Conservation (phyloP, 2,797 vertebrate genomes). For the Chelon auratus region DNA sequence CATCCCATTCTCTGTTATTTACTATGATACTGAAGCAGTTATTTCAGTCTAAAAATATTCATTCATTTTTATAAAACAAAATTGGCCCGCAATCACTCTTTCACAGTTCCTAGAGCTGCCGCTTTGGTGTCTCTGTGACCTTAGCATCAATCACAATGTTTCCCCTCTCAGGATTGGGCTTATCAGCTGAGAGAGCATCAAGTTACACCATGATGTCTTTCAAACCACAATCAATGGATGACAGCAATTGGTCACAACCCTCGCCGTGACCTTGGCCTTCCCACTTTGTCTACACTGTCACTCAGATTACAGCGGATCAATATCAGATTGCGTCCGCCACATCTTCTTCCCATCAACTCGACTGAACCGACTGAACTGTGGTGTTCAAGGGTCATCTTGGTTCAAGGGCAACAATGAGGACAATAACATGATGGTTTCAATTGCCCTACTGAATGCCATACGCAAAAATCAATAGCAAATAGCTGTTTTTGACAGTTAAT, state of each 20-base stretch:
- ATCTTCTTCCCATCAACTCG: slow-evolving; percentile 29
- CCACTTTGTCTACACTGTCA: slow-evolving; percentile 51
- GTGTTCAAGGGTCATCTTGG: not conserved
- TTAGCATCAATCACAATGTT: slow-evolving; percentile 21
- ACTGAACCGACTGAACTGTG: slow-evolving; percentile 15
- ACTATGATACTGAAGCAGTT: too few relatives aligned
- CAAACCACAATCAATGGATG: slow-evolving; percentile 65
- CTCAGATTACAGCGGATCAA: slow-evolving; percentile 57
- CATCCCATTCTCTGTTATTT: too few relatives aligned
- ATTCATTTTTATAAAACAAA: too few relatives aligned
- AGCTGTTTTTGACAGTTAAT: not conserved
- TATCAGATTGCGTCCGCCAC: slow-evolving; percentile 46
- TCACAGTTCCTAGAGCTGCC: not conserved
- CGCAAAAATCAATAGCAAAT: slow-evolving; percentile 2
- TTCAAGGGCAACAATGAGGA: slow-evolving; percentile 8
- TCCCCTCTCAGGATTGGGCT: slow-evolving; percentile 6
- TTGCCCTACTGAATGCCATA: not conserved
- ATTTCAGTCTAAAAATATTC: too few relatives aligned
- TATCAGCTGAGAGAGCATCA: slow-evolving; percentile 40
- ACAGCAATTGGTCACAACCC: slow-evolving; percentile 43
- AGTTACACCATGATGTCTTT: slow-evolving; percentile 60
- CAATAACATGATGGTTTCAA: not conserved
- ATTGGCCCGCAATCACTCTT: not conserved
- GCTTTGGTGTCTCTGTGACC: slow-evolving; percentile 22
- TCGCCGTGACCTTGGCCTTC: slow-evolving; percentile 61